Evolutionary conservation across 2,113 vertebrate species (phyloP), one percentile per base, ranked within the genome.

Genomic region (Noturus placidus): DNA sequence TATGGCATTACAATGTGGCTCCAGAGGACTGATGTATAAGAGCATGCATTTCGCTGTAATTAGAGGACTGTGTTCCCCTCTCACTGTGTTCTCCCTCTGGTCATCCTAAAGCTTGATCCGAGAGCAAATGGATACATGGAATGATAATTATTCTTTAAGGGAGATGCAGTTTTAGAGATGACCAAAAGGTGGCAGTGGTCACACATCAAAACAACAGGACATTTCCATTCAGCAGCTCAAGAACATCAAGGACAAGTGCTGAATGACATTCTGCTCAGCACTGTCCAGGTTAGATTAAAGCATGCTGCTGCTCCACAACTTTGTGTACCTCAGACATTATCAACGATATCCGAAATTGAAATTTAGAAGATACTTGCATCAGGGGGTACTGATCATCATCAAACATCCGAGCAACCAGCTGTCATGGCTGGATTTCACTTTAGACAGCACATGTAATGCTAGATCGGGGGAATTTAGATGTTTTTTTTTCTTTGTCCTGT

Each of bases 181-280:
- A 42, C 90, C 95, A 94, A 88, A 86, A 95, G 95, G 91, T 93
- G 95, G 94, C 94, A 95, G 92, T 95, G 91, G 85, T 74, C 87
- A 78, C 92, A 92, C 93, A 92, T 80, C 59, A 0, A 17, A 79
- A 15, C 25, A 52, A 77, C 77, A 82, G n/a, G 22, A n/a, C 33
- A 78, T 84, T 82, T 69, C 72, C 52, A 54, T 57, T 46, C n/a
- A 82, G 72, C 82, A 82, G 76, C 46, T 80, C 63, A 61, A 63
- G 69, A 76, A 80, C 85, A 88, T 90, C 86, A 91, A 90, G 90
- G 88, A 88, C 92, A 88, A 79, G 77, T 79, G 86, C 59, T 59
- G 90, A 87, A 86, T 82, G 88, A 82, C 82, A 85, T 76, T 81
- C 74, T 69, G 46, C 70, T 78, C 70, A 87, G 77, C 82, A 79